These are phyloP conservation scores for Percopsis transmontana DNA, from an alignment of 2,113 vertebrate genomes.

Conservation along the genomic window DNA sequence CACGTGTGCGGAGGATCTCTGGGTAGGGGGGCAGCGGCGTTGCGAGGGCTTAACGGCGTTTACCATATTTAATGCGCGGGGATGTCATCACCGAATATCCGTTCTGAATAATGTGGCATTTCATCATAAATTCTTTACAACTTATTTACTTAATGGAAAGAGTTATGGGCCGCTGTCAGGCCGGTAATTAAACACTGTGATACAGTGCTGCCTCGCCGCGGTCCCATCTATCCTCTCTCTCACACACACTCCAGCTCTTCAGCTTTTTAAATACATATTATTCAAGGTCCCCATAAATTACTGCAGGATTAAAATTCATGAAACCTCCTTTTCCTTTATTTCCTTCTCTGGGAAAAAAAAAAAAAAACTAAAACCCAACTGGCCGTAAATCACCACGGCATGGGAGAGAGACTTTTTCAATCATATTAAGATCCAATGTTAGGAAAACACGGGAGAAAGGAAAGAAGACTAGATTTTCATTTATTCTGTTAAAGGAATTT, in stretches of 20 bases:
- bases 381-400: conserved; percentile 62
- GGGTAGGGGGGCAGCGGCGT: conserved; percentile 22
- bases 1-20: not conserved
- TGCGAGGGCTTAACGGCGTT: conserved; percentile 86
- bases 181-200: conserved; percentile 90
- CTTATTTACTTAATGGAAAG: conserved; percentile 98
- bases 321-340: conserved; percentile 70
- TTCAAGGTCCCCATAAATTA: conserved; percentile 77
- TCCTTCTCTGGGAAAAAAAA: conserved; percentile 56
- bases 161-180: conserved; percentile 91
- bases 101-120: conserved; percentile 94
- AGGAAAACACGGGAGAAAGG: conserved; percentile 43
- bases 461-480: conserved; percentile 34
- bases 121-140: conserved; percentile 98
- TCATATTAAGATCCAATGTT: conserved; percentile 63
- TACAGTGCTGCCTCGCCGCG: conserved; percentile 81
- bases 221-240: conserved; percentile 73
- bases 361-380: conserved; percentile 26
- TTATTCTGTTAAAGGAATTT: conserved; percentile 23
- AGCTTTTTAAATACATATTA: conserved; percentile 80
- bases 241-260: conserved; percentile 32
- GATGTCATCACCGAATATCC: conserved; percentile 96
- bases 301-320: conserved; percentile 75
- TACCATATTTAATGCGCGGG: conserved; percentile 95
- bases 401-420: conserved; percentile 56